phyloP scores from a whole-genome alignment of 2,797 vertebrate genomes.

The Hemitrygon akajei region DNA sequence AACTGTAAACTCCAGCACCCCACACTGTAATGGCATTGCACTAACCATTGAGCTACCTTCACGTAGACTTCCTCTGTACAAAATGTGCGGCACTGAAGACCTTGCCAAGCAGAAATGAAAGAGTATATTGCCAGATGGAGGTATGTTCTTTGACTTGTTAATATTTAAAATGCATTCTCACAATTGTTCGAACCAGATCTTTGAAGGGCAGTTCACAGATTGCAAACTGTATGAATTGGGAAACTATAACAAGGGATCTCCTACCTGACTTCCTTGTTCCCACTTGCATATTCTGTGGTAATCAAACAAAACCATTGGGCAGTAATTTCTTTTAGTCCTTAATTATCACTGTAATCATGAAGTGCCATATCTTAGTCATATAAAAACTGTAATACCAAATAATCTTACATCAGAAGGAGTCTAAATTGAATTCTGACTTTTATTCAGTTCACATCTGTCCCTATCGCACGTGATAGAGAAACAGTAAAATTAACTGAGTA shows the following conservation, averaged over 20 bases:
- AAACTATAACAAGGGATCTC: not conserved
- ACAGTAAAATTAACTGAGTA: constrained; percentile 16
- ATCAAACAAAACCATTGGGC: not conserved
- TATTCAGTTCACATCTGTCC: constrained; percentile 6
- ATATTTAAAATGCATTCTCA: not conserved
- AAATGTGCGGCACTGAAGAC: not conserved
- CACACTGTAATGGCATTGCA: no score
- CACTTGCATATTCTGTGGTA: not conserved
- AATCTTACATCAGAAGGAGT: not conserved
- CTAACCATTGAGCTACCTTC: no score
- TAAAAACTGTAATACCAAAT: no score
- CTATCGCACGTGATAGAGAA: not conserved
- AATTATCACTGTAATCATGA: not conserved
- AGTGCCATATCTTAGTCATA: not conserved
- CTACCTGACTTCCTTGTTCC: not conserved
- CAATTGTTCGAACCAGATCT: not conserved
- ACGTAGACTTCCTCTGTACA: not conserved
- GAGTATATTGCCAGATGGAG: not conserved
- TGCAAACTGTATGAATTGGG: not conserved
- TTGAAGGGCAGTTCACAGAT: not conserved
- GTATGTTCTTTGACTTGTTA: not conserved
- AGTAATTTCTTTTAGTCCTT: not conserved
- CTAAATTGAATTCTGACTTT: not conserved
- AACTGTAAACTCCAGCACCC: no score
- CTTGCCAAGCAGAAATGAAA: not conserved